These are phyloP conservation scores for Eledona agricola DNA, from an alignment of 2,888 invertebrate genomes.

Conservation along the genomic window DNA sequence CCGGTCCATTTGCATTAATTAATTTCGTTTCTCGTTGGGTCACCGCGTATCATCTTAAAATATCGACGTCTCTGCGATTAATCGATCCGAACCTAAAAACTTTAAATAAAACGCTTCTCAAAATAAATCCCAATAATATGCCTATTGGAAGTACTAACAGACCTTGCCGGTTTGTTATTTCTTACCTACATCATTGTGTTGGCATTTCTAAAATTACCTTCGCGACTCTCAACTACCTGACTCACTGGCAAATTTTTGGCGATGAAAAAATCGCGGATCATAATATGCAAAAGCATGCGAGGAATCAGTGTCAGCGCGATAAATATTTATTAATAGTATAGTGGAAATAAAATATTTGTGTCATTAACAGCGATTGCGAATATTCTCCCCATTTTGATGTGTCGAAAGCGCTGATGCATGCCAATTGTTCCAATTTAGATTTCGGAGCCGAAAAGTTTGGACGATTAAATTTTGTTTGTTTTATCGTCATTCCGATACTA, in stretches of 20 bases:
- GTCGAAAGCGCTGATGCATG: slow-evolving; percentile 1
- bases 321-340: slow-evolving; percentile 10
- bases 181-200: slow-evolving; percentile 2
- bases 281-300: background rate
- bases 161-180: slow-evolving; percentile 1
- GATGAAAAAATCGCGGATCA: background rate
- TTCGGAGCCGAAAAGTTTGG: slow-evolving; percentile 9
- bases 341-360: slow-evolving; percentile 10
- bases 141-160: background rate
- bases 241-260: background rate
- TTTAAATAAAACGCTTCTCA: slow-evolving; percentile 3
- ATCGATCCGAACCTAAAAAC: too few relatives aligned
- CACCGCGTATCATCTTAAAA: too few relatives aligned
- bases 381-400: too few relatives aligned
- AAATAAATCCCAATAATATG: slow-evolving; percentile 9
- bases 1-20: slow-evolving; percentile 8
- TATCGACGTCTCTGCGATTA: too few relatives aligned
- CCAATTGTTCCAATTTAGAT: slow-evolving; percentile 2
- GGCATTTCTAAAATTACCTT: background rate
- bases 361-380: slow-evolving; percentile 9
- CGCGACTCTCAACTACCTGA: slow-evolving; percentile 1
- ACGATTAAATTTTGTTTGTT: slow-evolving; percentile 29
- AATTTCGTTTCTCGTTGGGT: background rate
- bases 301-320: slow-evolving; percentile 5
- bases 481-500: slow-evolving; percentile 14